Conservation (phyloP, 2,797 vertebrate species). For the Crax fasciolata region DNA sequence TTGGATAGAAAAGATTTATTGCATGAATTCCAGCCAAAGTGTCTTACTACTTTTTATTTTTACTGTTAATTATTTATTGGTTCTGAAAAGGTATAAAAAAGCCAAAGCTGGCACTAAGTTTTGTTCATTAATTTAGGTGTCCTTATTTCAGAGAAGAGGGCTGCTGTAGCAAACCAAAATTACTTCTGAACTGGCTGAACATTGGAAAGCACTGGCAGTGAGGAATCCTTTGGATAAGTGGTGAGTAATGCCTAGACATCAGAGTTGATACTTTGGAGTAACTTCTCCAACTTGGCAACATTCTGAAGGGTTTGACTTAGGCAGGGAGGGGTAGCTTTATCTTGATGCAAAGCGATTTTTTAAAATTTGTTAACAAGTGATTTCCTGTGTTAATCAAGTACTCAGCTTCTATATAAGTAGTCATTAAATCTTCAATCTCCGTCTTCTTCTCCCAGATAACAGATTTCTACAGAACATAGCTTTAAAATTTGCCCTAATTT, state of each 20-base stretch:
- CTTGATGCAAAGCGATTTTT: not conserved
- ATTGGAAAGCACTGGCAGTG: not conserved
- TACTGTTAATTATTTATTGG: constrained; percentile 64
- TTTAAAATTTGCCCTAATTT: not conserved
- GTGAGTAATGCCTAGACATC: not conserved
- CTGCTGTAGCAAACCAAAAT: not conserved
- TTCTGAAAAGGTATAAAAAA: constrained; percentile 58
- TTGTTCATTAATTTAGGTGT: not conserved
- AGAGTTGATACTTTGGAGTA: not conserved
- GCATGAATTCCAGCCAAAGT: constrained; percentile 14
- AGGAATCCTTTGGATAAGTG: constrained; percentile 2
- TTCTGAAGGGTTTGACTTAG: not conserved
- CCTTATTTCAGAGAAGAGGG: not conserved
- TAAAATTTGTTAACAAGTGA: not conserved
- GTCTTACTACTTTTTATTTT: not conserved
- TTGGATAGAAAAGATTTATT: constrained; percentile 8
- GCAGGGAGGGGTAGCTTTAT: not conserved
- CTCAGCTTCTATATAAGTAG: not conserved
- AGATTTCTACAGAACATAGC: not conserved
- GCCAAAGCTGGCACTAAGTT: constrained; percentile 7
- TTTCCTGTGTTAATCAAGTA: not conserved
- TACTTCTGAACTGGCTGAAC: not conserved
- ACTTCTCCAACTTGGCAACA: not conserved
- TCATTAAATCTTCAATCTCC: not conserved
- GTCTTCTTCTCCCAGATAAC: not conserved